Evolutionary conservation across 2,113 vertebrate species (phyloP).

Genomic region (Crotalus horridus): DNA sequence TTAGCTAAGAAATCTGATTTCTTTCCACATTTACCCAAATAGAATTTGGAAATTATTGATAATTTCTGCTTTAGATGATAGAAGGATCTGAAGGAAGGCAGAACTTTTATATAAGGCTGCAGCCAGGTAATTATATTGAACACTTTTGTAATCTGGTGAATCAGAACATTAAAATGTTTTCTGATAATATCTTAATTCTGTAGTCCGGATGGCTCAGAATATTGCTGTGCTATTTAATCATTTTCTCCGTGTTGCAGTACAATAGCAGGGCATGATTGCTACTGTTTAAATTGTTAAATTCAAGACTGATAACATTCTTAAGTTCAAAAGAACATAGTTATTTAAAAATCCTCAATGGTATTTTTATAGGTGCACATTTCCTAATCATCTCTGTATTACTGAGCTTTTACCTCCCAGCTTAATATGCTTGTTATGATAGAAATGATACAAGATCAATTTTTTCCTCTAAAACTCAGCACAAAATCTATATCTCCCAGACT

Average conservation of each 20-base stretch:
- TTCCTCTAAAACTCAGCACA: conserved; percentile 9
- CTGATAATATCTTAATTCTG: conserved; percentile 31
- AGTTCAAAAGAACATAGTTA: neutral
- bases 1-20: neutral
- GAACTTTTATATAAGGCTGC: conserved; percentile 44
- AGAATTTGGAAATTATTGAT: conserved; percentile 35
- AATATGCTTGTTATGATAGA: conserved; percentile 17
- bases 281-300: neutral
- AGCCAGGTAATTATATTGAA: conserved; percentile 49
- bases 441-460: neutral
- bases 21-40: neutral
- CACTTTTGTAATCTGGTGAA: conserved; percentile 54
- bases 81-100: conserved; percentile 32
- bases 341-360: rapidly evolving
- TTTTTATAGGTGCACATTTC: neutral
- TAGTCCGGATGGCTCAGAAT: conserved; percentile 26
- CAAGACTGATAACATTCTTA: rapidly evolving
- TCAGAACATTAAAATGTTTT: conserved; percentile 40
- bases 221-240: rapidly evolving
- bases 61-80: conserved; percentile 46
- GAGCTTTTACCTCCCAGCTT: conserved; percentile 38
- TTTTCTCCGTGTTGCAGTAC: rapidly evolving
- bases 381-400: neutral
- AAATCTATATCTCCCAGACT: conserved; percentile 36
- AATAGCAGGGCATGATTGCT: neutral